Evolutionary conservation across 2,888 invertebrate species (phyloP), one percentile per base, ranked within the genome.

Genomic region (Drosophila acutilabella): DNA sequence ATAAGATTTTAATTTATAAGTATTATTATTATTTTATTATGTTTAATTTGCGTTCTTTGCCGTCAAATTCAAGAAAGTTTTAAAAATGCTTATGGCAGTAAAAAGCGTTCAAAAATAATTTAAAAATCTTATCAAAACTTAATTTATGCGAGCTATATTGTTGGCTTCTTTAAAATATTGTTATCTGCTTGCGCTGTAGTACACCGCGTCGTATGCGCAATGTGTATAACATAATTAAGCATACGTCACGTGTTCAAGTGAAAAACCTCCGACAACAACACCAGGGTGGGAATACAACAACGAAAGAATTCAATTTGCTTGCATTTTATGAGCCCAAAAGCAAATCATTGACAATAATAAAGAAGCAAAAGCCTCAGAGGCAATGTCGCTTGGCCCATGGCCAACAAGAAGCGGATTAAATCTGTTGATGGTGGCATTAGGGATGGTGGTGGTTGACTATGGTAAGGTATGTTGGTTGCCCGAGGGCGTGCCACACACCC

Each of bases 291-390:
- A 42, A 18, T 45, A 18, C 36, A 41, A 30, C 20, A 50, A 58
- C 18, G 41, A 72, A 83, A 72, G 71, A 85, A 89, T 89, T 89
- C 83, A 89, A 86, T 86, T 86, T 89, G 74, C 78, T 51, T 70
- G 76, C 74, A 88, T 89, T 86, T 89, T 88, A 89, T 76, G 86
- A 71, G 78, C 61, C 71, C 77, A 74, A 75, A 86, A 83, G 88
- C 81, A 83, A 88, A 83, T 83, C 88, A 83, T 88, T 88, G 83
- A 75, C 88, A 83, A 88, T 83, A 80, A 86, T 88, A 86, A 83
- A 77, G 75, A 75, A 65, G 54, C 57, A 44, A 52, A 69, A 57
- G 48, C 64, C 41, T 40, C 50, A 30, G 26, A 52, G 51, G 56
- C 52, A 51, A 41, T 54, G 59, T 33, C 38, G 65, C 61, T 50